Evolutionary conservation across 2,888 invertebrate genomes (phyloP).

Genomic region (Salticus scenicus): DNA sequence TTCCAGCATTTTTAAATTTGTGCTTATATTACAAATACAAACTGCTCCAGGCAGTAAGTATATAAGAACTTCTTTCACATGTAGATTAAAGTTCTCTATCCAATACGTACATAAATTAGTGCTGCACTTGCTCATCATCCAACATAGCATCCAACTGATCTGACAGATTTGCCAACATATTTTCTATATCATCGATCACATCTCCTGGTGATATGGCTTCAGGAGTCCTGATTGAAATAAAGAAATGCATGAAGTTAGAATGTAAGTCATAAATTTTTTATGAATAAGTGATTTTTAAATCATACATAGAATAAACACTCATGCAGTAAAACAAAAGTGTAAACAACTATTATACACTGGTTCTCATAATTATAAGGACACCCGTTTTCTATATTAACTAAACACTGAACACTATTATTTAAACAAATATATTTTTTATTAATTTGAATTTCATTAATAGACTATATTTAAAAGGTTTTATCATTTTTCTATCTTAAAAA

Average conservation of each 20-base stretch:
- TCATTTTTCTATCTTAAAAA: too few relatives aligned
- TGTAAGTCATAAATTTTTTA: too few relatives aligned
- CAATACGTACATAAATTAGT: conserved; percentile 23
- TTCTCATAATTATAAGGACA: too few relatives aligned
- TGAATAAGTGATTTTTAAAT: neutral
- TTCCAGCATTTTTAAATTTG: conserved; percentile 8
- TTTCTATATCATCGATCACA: conserved; percentile 96
- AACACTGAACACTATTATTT: too few relatives aligned
- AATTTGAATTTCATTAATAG: too few relatives aligned
- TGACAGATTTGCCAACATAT: conserved; percentile 97
- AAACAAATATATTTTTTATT: too few relatives aligned
- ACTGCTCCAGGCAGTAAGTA: conserved; percentile 59
- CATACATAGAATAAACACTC: neutral
- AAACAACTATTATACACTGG: too few relatives aligned
- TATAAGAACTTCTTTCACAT: conserved; percentile 24
- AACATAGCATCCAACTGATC: conserved; percentile 98
- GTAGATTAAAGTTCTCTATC: neutral
- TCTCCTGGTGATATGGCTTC: conserved; percentile 68
- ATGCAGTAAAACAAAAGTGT: neutral
- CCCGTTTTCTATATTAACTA: too few relatives aligned
- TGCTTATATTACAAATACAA: conserved; percentile 17
- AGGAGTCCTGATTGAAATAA: conserved; percentile 44
- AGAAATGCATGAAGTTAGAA: too few relatives aligned
- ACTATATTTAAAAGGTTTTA: too few relatives aligned
- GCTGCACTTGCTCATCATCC: conserved; percentile 72